Evolutionary conservation across 2,888 invertebrate species (phyloP), one percentile per base, ranked within the genome.

Genomic region (Trichacis sp.): DNA sequence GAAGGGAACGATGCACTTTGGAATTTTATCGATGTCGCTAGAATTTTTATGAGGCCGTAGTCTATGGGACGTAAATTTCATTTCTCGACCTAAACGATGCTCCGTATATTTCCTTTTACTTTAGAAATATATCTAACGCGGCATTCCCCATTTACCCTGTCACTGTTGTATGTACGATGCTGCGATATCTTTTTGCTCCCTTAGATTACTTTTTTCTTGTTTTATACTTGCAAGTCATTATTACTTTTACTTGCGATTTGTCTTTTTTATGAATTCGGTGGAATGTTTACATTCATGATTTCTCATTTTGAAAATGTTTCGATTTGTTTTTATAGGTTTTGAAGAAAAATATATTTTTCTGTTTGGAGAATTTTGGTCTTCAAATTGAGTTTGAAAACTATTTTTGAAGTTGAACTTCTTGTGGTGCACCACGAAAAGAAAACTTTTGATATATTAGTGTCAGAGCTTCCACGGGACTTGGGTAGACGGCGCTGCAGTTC

Each of bases 41-140:
- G 63, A 53, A 73, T 74, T 75, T 76, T 74, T 75, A 76, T 72
- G 73, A 69, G 70, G 51, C 69, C 73, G 66, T 69, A 70, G 66
- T 74, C 70, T 71, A 65, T 70, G 69, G 64, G 50, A 69, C 68
- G 71, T 75, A 73, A 75, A 75, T 73, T 75, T 75, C 74, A 76
- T 75, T 72, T 70, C 63, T 53, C 49, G 33, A 45, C 33, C 50
- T 67, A 63, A 67, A 63, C 59, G 63, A 59, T 53, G 63, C 59
- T 56, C 49, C 55, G 56, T 63, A 67, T 66, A 57, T 66, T 62
- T 55, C 51, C 53, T 38, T 38, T 33, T 49, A 45, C 52, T 47
- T 36, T 47, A 36, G 43, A 59, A 56, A 59, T 59, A 53, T 62
- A 53, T 59, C 52, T 45, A 38, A 60, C 62, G 48, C 45, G 24